A percentile compares a stretch with the other conserved stretches of the same genome.
Conservation (phyloP, 2,113 vertebrate species). For the Brachypteracias leptosomus region DNA sequence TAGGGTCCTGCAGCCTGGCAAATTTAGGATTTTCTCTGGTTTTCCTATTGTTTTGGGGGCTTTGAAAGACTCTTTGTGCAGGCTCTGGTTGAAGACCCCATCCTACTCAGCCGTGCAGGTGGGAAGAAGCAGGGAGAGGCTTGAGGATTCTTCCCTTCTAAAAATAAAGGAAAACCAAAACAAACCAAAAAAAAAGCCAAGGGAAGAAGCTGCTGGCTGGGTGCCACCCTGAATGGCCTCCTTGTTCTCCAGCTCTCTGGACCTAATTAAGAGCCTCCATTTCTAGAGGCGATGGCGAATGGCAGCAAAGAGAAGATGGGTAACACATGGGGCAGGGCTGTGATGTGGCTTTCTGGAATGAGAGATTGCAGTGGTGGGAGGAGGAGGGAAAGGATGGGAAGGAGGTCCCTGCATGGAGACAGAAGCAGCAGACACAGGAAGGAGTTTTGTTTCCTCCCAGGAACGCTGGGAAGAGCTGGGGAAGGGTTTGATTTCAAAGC, state of each 20-base stretch:
- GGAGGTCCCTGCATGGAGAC: conserved; percentile 40
- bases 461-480: conserved; percentile 51
- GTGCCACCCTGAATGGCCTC: conserved; percentile 4
- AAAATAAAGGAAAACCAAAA: conserved; percentile 1
- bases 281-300: neutral
- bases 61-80: neutral
- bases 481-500: conserved; percentile 70
- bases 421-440: conserved; percentile 60
- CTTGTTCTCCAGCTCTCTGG: conserved; percentile 32
- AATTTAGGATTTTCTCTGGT: neutral
- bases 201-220: neutral
- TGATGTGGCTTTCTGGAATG: conserved; percentile 61
- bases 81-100: neutral
- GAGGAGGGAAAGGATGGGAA: neutral
- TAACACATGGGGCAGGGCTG: conserved; percentile 40
- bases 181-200: neutral
- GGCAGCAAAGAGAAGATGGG: conserved; percentile 28
- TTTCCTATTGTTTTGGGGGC: neutral
- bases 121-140: neutral
- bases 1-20: neutral
- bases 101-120: neutral
- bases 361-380: neutral
- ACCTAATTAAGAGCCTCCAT: neutral
- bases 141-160: neutral
- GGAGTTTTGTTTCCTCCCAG: conserved; percentile 63